Conservation (phyloP, 2,888 invertebrate genomes). For the Eugnorisma glareosa region DNA sequence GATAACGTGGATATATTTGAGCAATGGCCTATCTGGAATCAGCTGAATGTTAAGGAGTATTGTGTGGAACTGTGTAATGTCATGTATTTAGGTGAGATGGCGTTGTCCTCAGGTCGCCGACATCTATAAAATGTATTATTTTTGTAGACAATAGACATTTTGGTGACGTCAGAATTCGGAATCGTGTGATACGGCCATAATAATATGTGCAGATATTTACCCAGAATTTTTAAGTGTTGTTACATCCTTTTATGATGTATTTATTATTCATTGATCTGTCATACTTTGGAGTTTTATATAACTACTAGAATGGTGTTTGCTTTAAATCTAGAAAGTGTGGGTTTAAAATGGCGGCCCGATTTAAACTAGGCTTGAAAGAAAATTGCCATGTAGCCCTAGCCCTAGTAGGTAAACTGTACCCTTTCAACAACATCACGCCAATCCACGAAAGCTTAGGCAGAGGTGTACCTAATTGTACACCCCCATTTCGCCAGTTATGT, state of each 20-base stretch:
- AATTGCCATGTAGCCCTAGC: neutral
- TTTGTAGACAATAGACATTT: slow-evolving; percentile 48
- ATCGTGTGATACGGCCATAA: slow-evolving; percentile 28
- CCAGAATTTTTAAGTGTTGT: slow-evolving; percentile 24
- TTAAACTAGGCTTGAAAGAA: neutral
- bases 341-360: neutral
- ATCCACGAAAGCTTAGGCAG: neutral
- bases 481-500: neutral
- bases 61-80: slow-evolving; percentile 74
- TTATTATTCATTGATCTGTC: slow-evolving; percentile 36
- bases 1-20: slow-evolving; percentile 53
- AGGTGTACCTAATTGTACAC: neutral
- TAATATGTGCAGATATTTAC: slow-evolving; percentile 27
- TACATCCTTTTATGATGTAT: slow-evolving; percentile 31
- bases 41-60: slow-evolving; percentile 75
- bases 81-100: slow-evolving; percentile 82
- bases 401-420: neutral
- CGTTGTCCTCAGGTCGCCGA: slow-evolving; percentile 79
- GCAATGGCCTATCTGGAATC: slow-evolving; percentile 74
- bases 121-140: slow-evolving; percentile 66
- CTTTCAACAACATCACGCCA: neutral
- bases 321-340: neutral
- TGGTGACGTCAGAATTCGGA: slow-evolving; percentile 42
- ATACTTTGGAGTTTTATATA: neutral
- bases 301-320: neutral